These are phyloP conservation scores for Capreolus pygargus DNA, from an alignment of 2,113 vertebrate genomes.

Conservation along the genomic window DNA sequence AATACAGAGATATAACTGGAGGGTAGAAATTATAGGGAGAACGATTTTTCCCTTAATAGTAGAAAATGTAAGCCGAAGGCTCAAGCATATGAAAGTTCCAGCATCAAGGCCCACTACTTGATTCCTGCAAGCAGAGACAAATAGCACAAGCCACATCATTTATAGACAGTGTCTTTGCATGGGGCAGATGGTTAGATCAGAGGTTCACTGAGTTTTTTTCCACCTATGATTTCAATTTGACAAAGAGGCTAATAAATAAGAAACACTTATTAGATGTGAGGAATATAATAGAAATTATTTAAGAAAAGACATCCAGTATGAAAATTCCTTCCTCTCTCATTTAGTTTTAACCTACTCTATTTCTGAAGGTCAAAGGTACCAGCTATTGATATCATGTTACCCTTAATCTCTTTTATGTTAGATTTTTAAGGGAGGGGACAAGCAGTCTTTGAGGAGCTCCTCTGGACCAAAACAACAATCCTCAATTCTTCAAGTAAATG, in stretches of 20 bases:
- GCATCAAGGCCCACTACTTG: background rate
- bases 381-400: background rate
- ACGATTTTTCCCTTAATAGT: background rate
- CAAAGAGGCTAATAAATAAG: conserved; percentile 18
- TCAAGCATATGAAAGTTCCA: background rate
- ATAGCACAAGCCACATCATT: background rate
- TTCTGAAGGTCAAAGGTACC: background rate
- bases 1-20: background rate
- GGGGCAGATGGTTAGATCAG: background rate
- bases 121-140: background rate
- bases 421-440: background rate
- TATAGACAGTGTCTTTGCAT: background rate
- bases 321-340: conserved; percentile 16
- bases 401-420: background rate
- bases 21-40: background rate
- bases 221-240: background rate
- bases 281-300: background rate
- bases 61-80: background rate
- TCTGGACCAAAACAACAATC: background rate
- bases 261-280: background rate
- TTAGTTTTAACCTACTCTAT: conserved; percentile 14
- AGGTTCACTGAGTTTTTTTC: background rate
- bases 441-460: background rate
- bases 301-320: background rate
- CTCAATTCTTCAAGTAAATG: conserved; percentile 47